These are phyloP conservation scores for Scaeva pyrastri DNA, from an alignment of 2,888 invertebrate species.

Conservation along the genomic window DNA sequence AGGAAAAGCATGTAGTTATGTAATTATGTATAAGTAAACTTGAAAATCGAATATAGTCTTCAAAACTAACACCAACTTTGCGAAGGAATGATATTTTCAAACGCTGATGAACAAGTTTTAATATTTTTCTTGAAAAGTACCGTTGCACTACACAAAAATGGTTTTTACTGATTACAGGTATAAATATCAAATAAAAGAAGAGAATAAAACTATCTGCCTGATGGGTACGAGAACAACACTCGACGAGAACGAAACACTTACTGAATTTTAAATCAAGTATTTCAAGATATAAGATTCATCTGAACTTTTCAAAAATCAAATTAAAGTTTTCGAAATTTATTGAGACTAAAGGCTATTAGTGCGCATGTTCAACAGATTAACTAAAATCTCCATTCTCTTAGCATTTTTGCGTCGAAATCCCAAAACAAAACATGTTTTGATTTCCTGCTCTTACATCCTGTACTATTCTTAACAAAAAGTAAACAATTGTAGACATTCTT, in stretches of 20 bases:
- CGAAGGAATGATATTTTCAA: conserved; percentile 38
- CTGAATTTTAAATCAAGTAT: conserved; percentile 78
- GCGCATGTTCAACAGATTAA: conserved; percentile 37
- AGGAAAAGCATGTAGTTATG: conserved; percentile 22
- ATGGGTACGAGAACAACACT: conserved; percentile 83
- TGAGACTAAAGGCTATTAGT: conserved; percentile 39
- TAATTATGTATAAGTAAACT: conserved; percentile 6
- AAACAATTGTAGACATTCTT: conserved; percentile 22
- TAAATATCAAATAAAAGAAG: conserved; percentile 55
- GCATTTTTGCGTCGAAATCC: conserved; percentile 23
- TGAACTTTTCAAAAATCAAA: conserved; percentile 31
- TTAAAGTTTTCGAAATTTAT: conserved; percentile 44
- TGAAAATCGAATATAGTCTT: neutral
- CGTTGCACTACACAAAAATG: conserved; percentile 48
- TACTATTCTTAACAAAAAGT: conserved; percentile 17
- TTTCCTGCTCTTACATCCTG: conserved; percentile 14
- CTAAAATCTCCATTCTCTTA: conserved; percentile 26
- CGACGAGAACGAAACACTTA: conserved; percentile 84
- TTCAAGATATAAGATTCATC: conserved; percentile 38
- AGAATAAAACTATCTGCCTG: conserved; percentile 58
- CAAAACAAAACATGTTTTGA: conserved; percentile 24
- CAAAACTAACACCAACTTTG: neutral
- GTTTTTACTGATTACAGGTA: conserved; percentile 42
- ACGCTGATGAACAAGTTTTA: conserved; percentile 13
- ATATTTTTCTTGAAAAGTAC: conserved; percentile 17